Conservation (phyloP, 2,113 vertebrate genomes). For the Noturus placidus region DNA sequence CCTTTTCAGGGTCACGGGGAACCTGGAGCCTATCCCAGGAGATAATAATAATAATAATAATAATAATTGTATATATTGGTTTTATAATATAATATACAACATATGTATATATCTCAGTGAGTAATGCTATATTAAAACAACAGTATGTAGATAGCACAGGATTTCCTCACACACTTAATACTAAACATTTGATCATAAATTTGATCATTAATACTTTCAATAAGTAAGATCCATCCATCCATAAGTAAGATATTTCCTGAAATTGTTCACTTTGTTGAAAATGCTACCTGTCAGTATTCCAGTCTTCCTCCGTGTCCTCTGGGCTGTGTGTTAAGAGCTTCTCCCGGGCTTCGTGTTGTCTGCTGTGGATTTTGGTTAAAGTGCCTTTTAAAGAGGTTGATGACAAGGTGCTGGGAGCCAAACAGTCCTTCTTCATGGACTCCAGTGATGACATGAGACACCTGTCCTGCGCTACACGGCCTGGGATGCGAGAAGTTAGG, state of each 20-base stretch:
- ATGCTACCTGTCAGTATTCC: conserved; percentile 67
- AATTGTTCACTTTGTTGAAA: background rate
- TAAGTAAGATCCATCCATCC: too few relatives aligned
- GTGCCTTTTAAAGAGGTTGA: conserved; percentile 65
- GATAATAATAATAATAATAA: background rate
- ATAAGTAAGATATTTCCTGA: background rate
- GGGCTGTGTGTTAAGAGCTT: conserved; percentile 55
- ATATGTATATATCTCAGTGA: background rate
- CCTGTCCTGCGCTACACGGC: background rate
- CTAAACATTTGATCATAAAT: background rate
- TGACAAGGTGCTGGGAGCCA: conserved; percentile 65
- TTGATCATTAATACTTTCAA: background rate
- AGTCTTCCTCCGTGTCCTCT: conserved; percentile 52
- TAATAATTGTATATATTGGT: too few relatives aligned
- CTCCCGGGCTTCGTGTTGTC: conserved; percentile 52
- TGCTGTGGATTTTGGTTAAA: conserved; percentile 63
- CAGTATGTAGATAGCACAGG: background rate
- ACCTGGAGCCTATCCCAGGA: too few relatives aligned
- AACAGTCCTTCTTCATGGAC: conserved; percentile 71
- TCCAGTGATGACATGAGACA: conserved; percentile 66
- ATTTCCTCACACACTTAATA: background rate
- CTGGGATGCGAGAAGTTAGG: background rate
- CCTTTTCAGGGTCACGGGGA: too few relatives aligned
- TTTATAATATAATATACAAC: background rate
- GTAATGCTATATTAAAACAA: background rate